A percentile compares a stretch with the other conserved stretches of the same genome.
Evolutionary conservation across 2,888 invertebrate species (phyloP).

Genomic region (Dastarcus helophoroides): DNA sequence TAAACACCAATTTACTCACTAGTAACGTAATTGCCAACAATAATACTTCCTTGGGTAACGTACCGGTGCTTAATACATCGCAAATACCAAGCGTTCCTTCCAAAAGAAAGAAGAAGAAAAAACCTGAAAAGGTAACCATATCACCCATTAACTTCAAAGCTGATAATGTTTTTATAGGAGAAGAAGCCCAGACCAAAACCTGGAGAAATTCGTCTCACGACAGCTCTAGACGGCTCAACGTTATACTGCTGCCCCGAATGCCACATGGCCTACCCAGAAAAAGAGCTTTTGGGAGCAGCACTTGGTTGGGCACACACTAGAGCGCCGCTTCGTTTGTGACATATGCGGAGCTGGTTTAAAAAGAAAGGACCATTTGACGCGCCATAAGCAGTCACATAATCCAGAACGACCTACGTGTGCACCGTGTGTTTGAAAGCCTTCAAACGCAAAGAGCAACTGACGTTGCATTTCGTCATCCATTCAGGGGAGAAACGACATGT

Average conservation of each 20-base stretch:
- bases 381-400: constrained; percentile 81
- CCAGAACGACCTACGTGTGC: constrained; percentile 83
- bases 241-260: constrained; percentile 80
- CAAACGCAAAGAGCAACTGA: constrained; percentile 80
- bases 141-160: no score
- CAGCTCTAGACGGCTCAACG: constrained; percentile 72
- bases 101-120: constrained; percentile 75
- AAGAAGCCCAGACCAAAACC: constrained; percentile 77
- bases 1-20: constrained; percentile 20
- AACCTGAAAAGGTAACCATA: constrained; percentile 57
- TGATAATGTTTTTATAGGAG: no score
- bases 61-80: constrained; percentile 36
- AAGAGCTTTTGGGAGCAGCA: constrained; percentile 74
- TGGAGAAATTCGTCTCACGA: constrained; percentile 66
- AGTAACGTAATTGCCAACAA: constrained; percentile 31
- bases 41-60: constrained; percentile 32
- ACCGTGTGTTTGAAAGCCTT: constrained; percentile 80
- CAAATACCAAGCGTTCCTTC: constrained; percentile 28
- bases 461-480: constrained; percentile 80
- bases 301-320: constrained; percentile 75
- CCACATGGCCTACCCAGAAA: constrained; percentile 82
- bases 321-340: constrained; percentile 75
- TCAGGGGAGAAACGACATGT: constrained; percentile 80
- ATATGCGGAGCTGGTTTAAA: constrained; percentile 82
- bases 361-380: constrained; percentile 74